Evolutionary conservation across 2,113 vertebrate genomes (phyloP), one percentile per base, ranked within the genome.

Genomic region (Leucopsar rothschildi): DNA sequence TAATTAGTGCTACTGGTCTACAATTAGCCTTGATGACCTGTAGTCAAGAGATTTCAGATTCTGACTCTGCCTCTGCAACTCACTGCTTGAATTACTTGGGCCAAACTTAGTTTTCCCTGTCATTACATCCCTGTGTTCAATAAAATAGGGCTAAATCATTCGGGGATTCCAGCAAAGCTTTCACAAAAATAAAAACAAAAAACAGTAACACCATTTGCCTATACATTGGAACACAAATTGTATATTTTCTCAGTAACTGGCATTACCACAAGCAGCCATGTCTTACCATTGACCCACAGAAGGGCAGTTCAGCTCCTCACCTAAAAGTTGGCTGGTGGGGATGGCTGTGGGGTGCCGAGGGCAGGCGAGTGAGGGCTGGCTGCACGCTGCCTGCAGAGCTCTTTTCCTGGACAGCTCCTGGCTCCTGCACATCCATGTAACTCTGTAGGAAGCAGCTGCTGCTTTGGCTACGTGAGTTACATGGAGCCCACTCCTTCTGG

Each of bases 401-500:
- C 97, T 82, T 94, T 95, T 93, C 81, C 91, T 91, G 92, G 90
- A 89, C 45, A 40, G 65, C 57, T 91, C 85, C 91, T 6, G 7
- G 56, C 8, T 1, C 88, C 86, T 57, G 73, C 80, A 0, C 42
- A 10, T 92, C 97, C 97, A 97, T 97, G 95, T 89, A 97, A 97
- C 97, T 97, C 96, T 40, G 88, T 78, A 70, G 91, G 85, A 75
- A 94, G 56, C 60, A 65, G 49, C 31, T 21, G 70, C 1, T 3
- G 93, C 72, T 95, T 86, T 14, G 1, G 20, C 90, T 95, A 29
- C 45, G 0, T 11, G 96, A 97, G 96, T 97, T 97, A 86, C 97
- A 97, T 97, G 97, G 96, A 97, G 95, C 96, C 96, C 95, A 17
- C 89, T 97, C 97, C 97, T 97, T 97, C 97, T 96, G 97, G 97